These are phyloP conservation scores for Drosophila teissieri DNA, from an alignment of 1,140 invertebrate genomes.

Conservation along the genomic window DNA sequence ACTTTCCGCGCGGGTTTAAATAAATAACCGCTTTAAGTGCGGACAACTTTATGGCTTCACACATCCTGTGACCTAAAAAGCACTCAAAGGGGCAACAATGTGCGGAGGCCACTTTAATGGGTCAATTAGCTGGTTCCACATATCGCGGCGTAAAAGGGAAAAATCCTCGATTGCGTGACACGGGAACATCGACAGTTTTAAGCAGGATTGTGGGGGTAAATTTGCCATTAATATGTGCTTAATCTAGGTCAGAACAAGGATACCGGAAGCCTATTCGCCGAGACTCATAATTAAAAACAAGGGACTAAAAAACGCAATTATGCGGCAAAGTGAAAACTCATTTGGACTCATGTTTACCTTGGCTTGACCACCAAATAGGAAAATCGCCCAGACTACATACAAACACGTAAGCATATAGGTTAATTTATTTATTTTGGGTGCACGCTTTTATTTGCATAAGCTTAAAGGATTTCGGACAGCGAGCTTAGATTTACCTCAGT, in stretches of 20 bases:
- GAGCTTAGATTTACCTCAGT: slow-evolving; percentile 42
- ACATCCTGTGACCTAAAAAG: slow-evolving; percentile 38
- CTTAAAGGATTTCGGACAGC: slow-evolving; percentile 41
- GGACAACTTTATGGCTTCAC: slow-evolving; percentile 38
- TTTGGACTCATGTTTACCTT: slow-evolving; percentile 39
- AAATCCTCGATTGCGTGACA: slow-evolving; percentile 43
- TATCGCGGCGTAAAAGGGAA: slow-evolving; percentile 6
- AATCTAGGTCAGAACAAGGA: slow-evolving; percentile 27
- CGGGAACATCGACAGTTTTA: slow-evolving; percentile 16
- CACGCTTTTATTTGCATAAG: slow-evolving; percentile 47
- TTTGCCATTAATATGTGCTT: slow-evolving; percentile 29
- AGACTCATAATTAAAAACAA: slow-evolving; percentile 34
- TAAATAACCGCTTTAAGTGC: slow-evolving; percentile 15
- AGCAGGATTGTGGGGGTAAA: slow-evolving; percentile 1
- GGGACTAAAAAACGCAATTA: background rate
- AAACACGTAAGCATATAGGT: slow-evolving; percentile 29
- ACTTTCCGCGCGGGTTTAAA: too few species aligned
- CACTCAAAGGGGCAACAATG: slow-evolving; percentile 34
- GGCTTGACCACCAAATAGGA: slow-evolving; percentile 35
- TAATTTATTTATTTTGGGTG: slow-evolving; percentile 52
- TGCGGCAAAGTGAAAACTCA: slow-evolving; percentile 30
- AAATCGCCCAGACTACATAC: slow-evolving; percentile 17
- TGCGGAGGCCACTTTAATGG: slow-evolving; percentile 29
- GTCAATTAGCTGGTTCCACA: slow-evolving; percentile 44
- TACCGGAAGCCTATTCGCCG: slow-evolving; percentile 6